Evolutionary conservation across 2,797 vertebrate species (phyloP).

Genomic region (Coendou prehensilis): DNA sequence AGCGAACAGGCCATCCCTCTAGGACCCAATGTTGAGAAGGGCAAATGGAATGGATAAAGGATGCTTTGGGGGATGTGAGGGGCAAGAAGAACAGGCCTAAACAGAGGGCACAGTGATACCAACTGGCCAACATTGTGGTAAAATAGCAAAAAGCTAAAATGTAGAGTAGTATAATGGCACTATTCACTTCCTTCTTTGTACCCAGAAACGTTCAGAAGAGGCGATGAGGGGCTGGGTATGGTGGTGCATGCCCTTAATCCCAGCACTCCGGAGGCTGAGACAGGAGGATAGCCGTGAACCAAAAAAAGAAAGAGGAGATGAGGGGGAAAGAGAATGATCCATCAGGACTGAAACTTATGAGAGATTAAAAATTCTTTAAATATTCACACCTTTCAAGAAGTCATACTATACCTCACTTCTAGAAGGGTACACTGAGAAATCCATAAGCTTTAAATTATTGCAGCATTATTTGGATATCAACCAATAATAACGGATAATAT

Average conservation of each 20-base stretch:
- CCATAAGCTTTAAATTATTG: neutral
- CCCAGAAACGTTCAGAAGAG: neutral
- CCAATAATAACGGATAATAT: neutral
- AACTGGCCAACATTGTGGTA: neutral
- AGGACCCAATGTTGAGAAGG: neutral
- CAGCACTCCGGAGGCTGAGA: neutral
- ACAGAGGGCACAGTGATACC: neutral
- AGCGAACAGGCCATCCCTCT: neutral
- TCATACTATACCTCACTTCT: neutral
- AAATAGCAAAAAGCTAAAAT: constrained; percentile 17
- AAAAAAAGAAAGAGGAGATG: neutral
- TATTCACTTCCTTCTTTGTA: neutral
- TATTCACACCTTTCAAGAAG: neutral
- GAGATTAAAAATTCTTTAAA: neutral
- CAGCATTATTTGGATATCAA: neutral
- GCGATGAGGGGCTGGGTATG: neutral
- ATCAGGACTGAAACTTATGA: neutral
- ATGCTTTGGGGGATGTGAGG: neutral
- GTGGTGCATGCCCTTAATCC: neutral
- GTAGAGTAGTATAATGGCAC: neutral
- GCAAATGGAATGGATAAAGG: neutral
- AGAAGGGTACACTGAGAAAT: neutral
- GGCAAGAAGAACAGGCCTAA: neutral
- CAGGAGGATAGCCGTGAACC: neutral
- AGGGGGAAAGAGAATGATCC: neutral